Percentiles rank a stretch among this genome's conserved stretches.
Conservation (phyloP, 2,113 vertebrate species). For the Arvicanthis niloticus region DNA sequence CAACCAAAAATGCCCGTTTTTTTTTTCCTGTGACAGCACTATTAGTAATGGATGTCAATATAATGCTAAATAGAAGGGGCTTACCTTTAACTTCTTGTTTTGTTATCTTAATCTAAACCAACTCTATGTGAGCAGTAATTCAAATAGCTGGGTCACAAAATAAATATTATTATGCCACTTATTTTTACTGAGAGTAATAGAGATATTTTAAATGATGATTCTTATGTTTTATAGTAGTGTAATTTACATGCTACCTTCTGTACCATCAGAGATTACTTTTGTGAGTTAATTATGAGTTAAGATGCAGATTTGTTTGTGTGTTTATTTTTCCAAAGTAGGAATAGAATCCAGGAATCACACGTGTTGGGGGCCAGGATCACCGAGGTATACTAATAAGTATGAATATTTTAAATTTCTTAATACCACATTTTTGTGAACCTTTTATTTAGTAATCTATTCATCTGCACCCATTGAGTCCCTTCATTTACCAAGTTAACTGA, state of each 20-base stretch:
- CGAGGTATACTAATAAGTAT: not conserved
- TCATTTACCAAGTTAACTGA: too few species aligned
- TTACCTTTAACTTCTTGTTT: not conserved
- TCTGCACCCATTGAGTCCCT: too few species aligned
- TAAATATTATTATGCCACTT: constrained; percentile 23
- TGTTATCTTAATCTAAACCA: constrained; percentile 45
- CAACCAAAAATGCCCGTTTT: not conserved
- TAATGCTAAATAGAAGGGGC: constrained; percentile 12
- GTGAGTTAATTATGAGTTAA: not conserved
- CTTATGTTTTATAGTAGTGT: constrained; percentile 31
- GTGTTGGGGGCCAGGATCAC: not conserved
- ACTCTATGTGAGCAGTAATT: not conserved
- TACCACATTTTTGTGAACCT: not conserved
- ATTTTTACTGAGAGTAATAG: constrained; percentile 1
- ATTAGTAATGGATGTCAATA: not conserved
- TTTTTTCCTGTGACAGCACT: not conserved
- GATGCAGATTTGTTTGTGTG: not conserved
- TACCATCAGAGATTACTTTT: not conserved
- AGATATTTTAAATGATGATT: not conserved
- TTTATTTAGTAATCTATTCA: too few species aligned
- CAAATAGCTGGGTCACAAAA: not conserved
- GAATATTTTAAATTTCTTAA: constrained; percentile 1
- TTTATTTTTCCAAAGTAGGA: not conserved
- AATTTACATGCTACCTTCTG: constrained; percentile 24
- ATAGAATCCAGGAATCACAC: not conserved